Evolutionary conservation across 2,113 vertebrate genomes (phyloP), one percentile per base, ranked within the genome.

Genomic region (Psittacus erithacus): DNA sequence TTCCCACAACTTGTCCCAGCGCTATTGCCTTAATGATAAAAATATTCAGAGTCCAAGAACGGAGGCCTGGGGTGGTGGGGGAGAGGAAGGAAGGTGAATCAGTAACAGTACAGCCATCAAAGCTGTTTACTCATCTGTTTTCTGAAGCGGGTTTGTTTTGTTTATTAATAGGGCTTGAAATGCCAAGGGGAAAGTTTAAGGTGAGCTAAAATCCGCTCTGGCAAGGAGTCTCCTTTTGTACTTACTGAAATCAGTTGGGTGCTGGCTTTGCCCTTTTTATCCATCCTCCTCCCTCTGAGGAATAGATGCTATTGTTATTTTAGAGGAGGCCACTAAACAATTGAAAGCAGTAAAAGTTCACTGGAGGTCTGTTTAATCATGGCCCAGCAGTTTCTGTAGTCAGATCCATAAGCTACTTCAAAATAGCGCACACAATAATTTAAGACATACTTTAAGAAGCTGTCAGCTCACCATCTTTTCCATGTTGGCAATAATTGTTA

Each of bases 161-260:
- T 80, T 95, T 92, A 90, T 95, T 95, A 92, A 95, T 93, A 89
- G 82, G 90, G 81, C 92, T 91, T 86, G 85, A 96, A 92, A 94
- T 85, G 96, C 91, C 85, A 85, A 44, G 60, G 82, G 94, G 85
- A 50, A 86, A 64, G 71, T 88, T 92, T 64, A 64, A 68, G 86
- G 92, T 92, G 92, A 94, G 8, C 82, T 81, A 47, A 64, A 95
- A 94, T 88, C 81, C 78, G 60, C 59, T 85, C 62, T 20, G 62
- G 69, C 55, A 64, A 24, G 83, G 92, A 91, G 65, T 64, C 60
- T 92, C 55, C 90, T 82, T 91, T 62, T 79, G 70, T 87, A 46
- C 89, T 70, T 38, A 13, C 67, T 94, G 18, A 47, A 95, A 83
- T 92, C 39, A 81, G 71, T 23, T 69, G 55, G 73, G 73, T 71